Evolutionary conservation across 2,888 invertebrate genomes (phyloP).

Genomic region (Exocentrus adspersus): DNA sequence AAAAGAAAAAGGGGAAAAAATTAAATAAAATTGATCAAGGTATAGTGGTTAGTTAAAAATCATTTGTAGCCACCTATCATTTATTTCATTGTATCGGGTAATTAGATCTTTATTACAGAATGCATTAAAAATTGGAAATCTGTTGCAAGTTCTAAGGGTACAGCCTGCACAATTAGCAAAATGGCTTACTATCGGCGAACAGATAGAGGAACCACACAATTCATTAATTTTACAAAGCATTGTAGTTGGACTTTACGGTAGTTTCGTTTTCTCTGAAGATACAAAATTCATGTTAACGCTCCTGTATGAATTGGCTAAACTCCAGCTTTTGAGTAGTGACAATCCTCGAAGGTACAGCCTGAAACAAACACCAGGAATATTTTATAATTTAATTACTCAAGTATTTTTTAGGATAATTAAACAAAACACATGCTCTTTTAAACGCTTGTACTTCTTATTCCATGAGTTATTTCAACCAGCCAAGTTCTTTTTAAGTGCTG

Average conservation of each 20-base stretch:
- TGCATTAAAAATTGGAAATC: constrained; percentile 73
- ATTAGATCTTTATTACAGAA: constrained; percentile 56
- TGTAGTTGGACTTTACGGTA: constrained; percentile 76
- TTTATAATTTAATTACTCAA: background rate
- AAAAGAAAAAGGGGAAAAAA: no score
- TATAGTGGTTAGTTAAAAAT: no score
- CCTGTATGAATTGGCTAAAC: constrained; percentile 73
- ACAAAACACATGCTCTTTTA: constrained; percentile 87
- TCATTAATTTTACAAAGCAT: constrained; percentile 67
- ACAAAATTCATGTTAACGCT: constrained; percentile 73
- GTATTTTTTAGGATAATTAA: constrained; percentile 76
- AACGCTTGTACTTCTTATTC: constrained; percentile 85
- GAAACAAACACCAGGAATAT: background rate
- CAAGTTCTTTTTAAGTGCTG: constrained; percentile 91
- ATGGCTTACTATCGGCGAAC: constrained; percentile 75
- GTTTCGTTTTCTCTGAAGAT: constrained; percentile 80
- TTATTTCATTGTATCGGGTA: background rate
- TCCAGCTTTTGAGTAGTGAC: constrained; percentile 77
- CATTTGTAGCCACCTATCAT: no score
- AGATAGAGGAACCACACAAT: constrained; percentile 58
- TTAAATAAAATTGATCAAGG: no score
- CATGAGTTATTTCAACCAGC: constrained; percentile 91
- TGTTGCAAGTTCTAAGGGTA: constrained; percentile 74
- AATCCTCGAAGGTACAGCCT: constrained; percentile 69
- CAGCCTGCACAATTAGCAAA: constrained; percentile 77